Conservation (phyloP, 2,113 vertebrate genomes). For the Lontra canadensis region DNA sequence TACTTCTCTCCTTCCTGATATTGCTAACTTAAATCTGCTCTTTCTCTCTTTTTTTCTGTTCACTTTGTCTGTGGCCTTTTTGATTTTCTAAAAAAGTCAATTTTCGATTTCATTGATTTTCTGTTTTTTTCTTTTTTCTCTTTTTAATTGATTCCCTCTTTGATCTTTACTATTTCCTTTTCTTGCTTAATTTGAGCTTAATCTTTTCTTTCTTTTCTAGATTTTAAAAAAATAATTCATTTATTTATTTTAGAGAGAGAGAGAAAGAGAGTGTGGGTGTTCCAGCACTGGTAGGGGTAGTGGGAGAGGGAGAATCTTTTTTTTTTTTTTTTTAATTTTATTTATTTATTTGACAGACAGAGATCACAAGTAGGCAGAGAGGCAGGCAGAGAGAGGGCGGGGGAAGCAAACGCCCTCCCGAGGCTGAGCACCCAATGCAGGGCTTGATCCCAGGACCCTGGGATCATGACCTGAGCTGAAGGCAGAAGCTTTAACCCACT, state of each 20-base stretch:
- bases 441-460: no score
- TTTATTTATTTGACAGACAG: no score
- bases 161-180: not conserved
- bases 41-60: not conserved
- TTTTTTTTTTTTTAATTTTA: no score
- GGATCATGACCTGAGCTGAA: no score
- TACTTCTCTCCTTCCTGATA: not conserved
- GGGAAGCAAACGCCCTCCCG: no score
- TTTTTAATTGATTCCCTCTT: not conserved
- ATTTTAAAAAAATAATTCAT: not conserved
- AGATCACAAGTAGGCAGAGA: no score
- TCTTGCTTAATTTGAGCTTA: not conserved
- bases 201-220: not conserved
- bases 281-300: not conserved
- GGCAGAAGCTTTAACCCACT: no score
- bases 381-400: accelerated
- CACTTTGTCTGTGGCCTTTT: not conserved
- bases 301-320: not conserved
- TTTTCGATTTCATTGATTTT: not conserved
- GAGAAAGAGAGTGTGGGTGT: not conserved
- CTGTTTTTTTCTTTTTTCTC: not conserved
- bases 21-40: not conserved
- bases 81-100: not conserved
- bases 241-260: not conserved
- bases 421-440: accelerated